Evolutionary conservation across 2,113 vertebrate genomes (phyloP), one percentile per base, ranked within the genome.

Genomic region (Pungitius pungitius): DNA sequence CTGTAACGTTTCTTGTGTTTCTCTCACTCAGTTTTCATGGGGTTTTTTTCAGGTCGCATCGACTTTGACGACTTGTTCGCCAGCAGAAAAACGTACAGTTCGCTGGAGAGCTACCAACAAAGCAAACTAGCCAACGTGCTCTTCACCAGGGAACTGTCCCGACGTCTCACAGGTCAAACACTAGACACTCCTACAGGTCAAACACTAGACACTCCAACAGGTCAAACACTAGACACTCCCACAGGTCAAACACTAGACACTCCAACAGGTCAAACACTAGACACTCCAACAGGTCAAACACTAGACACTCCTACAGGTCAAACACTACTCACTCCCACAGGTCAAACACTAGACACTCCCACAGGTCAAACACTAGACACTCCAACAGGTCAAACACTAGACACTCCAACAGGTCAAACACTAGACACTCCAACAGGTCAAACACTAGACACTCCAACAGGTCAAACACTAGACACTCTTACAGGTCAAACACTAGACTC

Each of bases 51-150:
- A 94, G 93, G 92, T 30, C 86, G 61, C 1, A 90, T 94, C 49
- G 77, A 92, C 80, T 85, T 94, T 68, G 91, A 93, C 0, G 93
- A 94, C 43, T n/a, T 93, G 63, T 92, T 91, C 88, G 94, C 92
- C 83, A 84, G 64, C 58, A 77, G 75, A 5, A 84, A 64, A 39
- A 66, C 85, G 0, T 94, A 95, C 84, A 87, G 85, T 20, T 8
- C 92, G 1, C 69, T 94, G 75, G 71, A 78, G 59, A 93, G 93
- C 79, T 94, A 94, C 82, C 67, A 70, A 3, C 94, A 95, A 85
- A 94, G 94, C 87, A 94, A 94, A n/a, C 87, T 95, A 26, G 92
- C 92, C 42, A 94, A 93, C 49, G 58, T 95, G 2, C 92, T 95
- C 10, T 95, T 95, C 87, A 76, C 88, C 58, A 80, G 89, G 20